Evolutionary conservation across 2,113 vertebrate species (phyloP).

Genomic region (Vanacampus margaritifer): DNA sequence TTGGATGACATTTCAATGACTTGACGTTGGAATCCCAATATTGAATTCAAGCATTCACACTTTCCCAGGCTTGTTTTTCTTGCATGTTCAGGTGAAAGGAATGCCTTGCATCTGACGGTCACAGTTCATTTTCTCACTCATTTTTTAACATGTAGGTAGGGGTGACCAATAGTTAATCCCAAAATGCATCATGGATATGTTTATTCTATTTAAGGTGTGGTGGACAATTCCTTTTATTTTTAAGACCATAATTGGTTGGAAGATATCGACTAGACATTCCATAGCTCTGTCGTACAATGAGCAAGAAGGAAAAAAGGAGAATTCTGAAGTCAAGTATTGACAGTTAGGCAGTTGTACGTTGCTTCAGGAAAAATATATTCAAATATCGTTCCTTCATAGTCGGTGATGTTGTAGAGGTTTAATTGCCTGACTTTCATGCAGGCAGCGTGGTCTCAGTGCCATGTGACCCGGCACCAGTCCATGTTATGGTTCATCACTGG

Average conservation of each 20-base stretch:
- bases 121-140: not conserved
- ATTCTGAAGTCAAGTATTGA: no score
- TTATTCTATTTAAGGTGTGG: not conserved
- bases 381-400: no score
- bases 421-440: no score
- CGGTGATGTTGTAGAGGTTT: no score
- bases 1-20: not conserved
- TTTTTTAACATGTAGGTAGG: not conserved
- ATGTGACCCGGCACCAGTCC: no score
- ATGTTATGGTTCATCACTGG: no score
- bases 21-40: not conserved
- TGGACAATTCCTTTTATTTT: not conserved
- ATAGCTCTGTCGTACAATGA: not conserved
- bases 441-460: no score
- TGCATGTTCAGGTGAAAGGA: not conserved
- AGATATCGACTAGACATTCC: conserved; percentile 21
- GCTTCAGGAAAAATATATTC: no score
- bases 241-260: conserved; percentile 14
- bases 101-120: not conserved
- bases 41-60: not conserved
- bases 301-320: no score
- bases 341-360: no score
- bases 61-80: not conserved
- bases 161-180: not conserved
- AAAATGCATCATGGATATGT: not conserved